Percentiles rank a stretch among this genome's conserved stretches.
Evolutionary conservation across 2,113 vertebrate genomes (phyloP).

Genomic region (Cryptoleucopteryx plumbea): DNA sequence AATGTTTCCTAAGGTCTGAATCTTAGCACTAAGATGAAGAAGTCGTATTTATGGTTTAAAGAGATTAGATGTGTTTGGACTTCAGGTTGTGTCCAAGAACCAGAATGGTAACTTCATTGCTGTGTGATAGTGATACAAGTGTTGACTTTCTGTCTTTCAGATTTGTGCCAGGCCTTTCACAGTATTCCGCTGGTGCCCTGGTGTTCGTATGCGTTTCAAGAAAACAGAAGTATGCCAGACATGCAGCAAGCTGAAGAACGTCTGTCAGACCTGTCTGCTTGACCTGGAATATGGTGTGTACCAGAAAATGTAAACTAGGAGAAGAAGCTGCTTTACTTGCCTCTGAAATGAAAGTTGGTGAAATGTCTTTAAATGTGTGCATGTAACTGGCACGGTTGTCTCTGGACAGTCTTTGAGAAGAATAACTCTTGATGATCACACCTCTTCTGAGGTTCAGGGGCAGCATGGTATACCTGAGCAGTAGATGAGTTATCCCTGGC

Average conservation of each 20-base stretch:
- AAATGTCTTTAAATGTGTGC: neutral
- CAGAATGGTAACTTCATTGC: neutral
- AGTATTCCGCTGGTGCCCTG: conserved; percentile 97
- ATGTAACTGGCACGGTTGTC: fast-evolving
- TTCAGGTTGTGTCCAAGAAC: neutral
- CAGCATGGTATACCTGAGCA: neutral
- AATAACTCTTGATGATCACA: neutral
- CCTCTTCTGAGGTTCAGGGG: neutral
- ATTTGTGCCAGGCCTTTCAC: conserved; percentile 98
- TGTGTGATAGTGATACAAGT: neutral
- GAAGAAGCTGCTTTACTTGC: neutral
- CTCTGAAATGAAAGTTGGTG: neutral
- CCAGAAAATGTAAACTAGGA: neutral
- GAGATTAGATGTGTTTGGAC: neutral
- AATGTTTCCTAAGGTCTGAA: neutral
- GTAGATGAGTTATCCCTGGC: neutral
- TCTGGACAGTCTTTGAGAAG: neutral
- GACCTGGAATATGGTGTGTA: conserved; percentile 94
- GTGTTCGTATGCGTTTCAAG: conserved; percentile 97
- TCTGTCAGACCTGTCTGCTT: conserved; percentile 96
- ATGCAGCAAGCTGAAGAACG: conserved; percentile 98
- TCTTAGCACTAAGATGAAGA: neutral
- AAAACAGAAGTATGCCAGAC: conserved; percentile 99
- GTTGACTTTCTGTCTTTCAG: conserved; percentile 59
- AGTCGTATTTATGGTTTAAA: neutral